Evolutionary conservation across 1,140 invertebrate genomes (phyloP), one percentile per base, ranked within the genome.

Genomic region (Brachionus calyciflorus): DNA sequence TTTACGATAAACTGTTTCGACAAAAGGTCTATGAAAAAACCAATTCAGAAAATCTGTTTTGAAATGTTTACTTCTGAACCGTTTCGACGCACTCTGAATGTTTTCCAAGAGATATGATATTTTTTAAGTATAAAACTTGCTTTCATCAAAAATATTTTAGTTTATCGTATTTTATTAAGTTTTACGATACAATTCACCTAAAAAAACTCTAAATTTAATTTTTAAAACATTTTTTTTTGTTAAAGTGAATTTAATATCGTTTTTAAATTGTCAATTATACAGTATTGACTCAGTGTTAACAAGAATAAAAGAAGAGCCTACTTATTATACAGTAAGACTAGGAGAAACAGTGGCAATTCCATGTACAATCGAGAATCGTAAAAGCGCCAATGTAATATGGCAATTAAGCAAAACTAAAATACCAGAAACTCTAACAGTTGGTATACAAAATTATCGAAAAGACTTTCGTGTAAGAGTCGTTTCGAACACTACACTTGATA

Each of bases 351-450:
- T 37, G 7, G 14, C 37, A 2, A 49, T 73, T 19, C 69, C 69
- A 26, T 73, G 69, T 51, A 21, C 19, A 9, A 73, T 73, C 24
- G 69, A 73, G 10, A 73, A 73, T 51, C 48, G 28, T 26, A 73
- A 73, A 49, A 55, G 51, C 9, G 69, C 69, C 1, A 73, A 49
- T 51, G 46, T 73, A 40, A 73, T 73, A n/a, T 73, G 69, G 69
- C 69, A 73, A 26, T 73, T 37, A 19, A 73, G 51, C n/a, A 49
- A 73, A 14, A 55, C 28, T 28, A 10, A 21, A n/a, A 51, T 73
- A 73, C 69, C 69, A 51, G 69, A 73, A 33, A 73, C 69, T 19
- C 48, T 73, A 14, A 73, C 69, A 19, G 46, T 73, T 12, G 69
- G 69, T 14, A 40, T 40, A 37, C 51, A 51, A 24, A 40, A 73